phyloP scores from a whole-genome alignment of 2,888 invertebrate species.

The Didymodactylos carnosus region DNA sequence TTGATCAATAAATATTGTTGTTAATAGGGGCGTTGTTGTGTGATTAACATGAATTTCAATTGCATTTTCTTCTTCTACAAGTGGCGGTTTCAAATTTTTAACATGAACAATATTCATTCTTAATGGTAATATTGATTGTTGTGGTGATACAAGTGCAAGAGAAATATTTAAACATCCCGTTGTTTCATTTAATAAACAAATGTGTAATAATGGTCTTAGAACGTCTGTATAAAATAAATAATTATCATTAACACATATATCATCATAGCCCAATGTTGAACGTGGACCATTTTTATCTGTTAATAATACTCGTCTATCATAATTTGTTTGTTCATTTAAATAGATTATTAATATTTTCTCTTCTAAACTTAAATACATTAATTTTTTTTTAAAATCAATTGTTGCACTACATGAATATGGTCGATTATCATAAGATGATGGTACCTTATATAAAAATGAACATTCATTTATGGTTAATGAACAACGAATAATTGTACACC shows the following conservation, averaged over 20 bases:
- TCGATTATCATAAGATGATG: background rate
- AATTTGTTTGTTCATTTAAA: background rate
- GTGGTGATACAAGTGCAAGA: background rate
- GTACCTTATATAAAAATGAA: background rate
- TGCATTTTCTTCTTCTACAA: background rate
- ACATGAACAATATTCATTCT: background rate
- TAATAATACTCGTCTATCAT: background rate
- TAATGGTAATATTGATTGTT: background rate
- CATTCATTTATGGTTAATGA: background rate
- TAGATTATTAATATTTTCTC: background rate
- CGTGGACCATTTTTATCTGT: background rate
- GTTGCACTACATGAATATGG: background rate
- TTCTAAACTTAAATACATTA: slow-evolving; percentile 1
- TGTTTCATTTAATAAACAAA: background rate
- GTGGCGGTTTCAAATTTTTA: background rate
- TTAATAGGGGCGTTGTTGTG: background rate
- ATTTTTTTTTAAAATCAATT: background rate
- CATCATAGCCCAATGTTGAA: background rate
- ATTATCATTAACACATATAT: background rate
- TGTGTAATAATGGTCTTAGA: background rate
- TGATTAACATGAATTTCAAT: background rate
- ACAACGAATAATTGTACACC: background rate
- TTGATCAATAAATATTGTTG: background rate
- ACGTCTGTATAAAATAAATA: background rate
- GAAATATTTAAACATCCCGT: background rate